Conservation (phyloP, 2,888 invertebrate genomes). For the Drosophila bunnanda region DNA sequence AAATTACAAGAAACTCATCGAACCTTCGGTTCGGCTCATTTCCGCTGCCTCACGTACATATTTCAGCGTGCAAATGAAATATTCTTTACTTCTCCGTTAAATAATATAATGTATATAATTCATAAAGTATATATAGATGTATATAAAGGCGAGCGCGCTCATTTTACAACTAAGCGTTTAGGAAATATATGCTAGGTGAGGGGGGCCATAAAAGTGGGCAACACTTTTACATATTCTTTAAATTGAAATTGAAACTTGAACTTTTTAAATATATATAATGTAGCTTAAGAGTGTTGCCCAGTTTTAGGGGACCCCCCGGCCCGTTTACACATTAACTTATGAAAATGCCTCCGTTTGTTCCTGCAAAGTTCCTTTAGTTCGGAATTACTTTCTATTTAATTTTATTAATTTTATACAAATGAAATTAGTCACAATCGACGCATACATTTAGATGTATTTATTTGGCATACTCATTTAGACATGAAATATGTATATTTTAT, state of each 20-base stretch:
- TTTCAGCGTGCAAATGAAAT: constrained; percentile 51
- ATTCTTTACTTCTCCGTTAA: constrained; percentile 15
- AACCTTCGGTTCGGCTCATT: not conserved
- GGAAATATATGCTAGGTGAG: not conserved
- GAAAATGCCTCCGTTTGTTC: constrained; percentile 40
- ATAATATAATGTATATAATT: constrained; percentile 18
- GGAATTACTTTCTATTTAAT: not conserved
- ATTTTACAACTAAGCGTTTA: constrained; percentile 20
- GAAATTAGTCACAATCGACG: constrained; percentile 76
- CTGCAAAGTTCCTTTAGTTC: constrained; percentile 15
- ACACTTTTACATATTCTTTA: not conserved
- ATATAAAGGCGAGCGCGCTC: constrained; percentile 19
- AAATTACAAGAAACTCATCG: constrained; percentile 16
- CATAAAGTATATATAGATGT: constrained; percentile 16
- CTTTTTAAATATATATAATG: no score
- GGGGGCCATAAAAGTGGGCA: constrained; percentile 34
- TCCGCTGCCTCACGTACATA: constrained; percentile 33
- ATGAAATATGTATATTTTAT: constrained; percentile 25
- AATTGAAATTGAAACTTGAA: no score
- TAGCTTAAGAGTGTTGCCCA: not conserved
- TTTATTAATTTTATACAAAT: constrained; percentile 37
- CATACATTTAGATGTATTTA: constrained; percentile 37
- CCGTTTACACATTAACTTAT: constrained; percentile 36
- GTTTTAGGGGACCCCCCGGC: constrained; percentile 7
- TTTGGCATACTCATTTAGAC: constrained; percentile 17